phyloP scores from a whole-genome alignment of 37 sponge, comb jelly and placozoan genomes.

The Haliclona indistincta region DNA sequence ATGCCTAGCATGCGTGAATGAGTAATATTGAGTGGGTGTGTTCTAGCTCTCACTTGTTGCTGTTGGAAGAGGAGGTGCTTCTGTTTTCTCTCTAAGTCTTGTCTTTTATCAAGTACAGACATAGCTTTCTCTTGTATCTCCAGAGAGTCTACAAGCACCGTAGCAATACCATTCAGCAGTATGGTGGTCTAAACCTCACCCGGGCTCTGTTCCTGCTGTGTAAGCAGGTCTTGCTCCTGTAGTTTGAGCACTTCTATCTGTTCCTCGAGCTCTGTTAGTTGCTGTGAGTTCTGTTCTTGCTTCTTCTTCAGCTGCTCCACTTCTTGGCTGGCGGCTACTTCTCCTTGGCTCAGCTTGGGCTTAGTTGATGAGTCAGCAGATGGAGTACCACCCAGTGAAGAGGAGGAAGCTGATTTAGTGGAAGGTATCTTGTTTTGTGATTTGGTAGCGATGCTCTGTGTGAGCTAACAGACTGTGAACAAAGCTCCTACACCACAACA shows the following conservation, averaged over 20 bases:
- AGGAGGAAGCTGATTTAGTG: neutral
- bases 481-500: too few species aligned
- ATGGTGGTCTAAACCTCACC: conserved; percentile 5
- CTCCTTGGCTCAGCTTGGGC: neutral
- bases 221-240: conserved; percentile 4
- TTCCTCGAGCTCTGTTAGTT: neutral
- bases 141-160: neutral
- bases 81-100: conserved; percentile 44
- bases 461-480: too few species aligned
- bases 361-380: conserved; percentile 4
- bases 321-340: neutral
- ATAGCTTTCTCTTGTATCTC: too few species aligned
- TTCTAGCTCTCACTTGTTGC: conserved; percentile 22
- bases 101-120: conserved; percentile 22
- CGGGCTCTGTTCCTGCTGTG: conserved; percentile 44
- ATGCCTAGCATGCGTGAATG: neutral
- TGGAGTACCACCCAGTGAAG: neutral
- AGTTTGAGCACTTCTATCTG: neutral
- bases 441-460: too few species aligned
- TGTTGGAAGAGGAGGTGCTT: conserved; percentile 44
- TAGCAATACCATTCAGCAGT: neutral
- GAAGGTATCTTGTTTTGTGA: too few species aligned
- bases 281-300: neutral
- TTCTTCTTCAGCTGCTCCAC: neutral
- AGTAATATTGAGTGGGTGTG: conserved; percentile 21